Base-by-base conservation (phyloP, 2,888 invertebrate species). In the Nemoura dubitans region DNA sequence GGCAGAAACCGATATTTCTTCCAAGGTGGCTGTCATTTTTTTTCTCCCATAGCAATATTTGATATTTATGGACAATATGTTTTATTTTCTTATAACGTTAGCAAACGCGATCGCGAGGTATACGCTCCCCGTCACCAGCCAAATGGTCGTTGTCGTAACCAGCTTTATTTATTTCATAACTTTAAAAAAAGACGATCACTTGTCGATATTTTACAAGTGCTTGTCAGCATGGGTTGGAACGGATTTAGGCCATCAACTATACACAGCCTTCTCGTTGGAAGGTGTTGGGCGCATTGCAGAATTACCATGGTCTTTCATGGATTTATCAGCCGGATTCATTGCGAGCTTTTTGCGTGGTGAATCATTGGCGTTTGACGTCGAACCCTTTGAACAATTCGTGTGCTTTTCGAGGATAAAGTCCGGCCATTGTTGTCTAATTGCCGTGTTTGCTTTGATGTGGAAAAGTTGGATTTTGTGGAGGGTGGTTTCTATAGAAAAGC, bases 31-130 rank as follows among this genome's bases (percentile, higher is more conserved):
- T 78, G 78, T 78, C 78, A 78, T 78, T 78, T 78, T 78, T 76
- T 76, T 25, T 78, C 7, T 26, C 26, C 78, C 26, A 0, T 10
- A 78, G 26, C 36, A 83, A 83, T 83, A 83, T 43, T 43, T 83
- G 29, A 43, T 83, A 83, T 83, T 83, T 83, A 83, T 83, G 43
- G 83, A 43, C 83, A 83, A 83, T 83, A 83, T 83, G 83, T 83
- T 83, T 83, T 30, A 42, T 43, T 78, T 78, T 78, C 78, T 78
- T 26, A 78, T 27, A 36, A 59, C 59, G 59, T 59, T 59, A 59
- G 59, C 59, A 21, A 36, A 36, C 36, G 36, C 36, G 59, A 10
- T 59, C 59, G 59, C 36, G 36, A 36, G 36, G 36, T 36, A 21
- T 59, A 36, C 36, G 28, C 5, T 26, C 7, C 16, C 78, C 25